Evolutionary conservation across 2,888 invertebrate genomes (phyloP).

Genomic region (Drosophila picticornis): DNA sequence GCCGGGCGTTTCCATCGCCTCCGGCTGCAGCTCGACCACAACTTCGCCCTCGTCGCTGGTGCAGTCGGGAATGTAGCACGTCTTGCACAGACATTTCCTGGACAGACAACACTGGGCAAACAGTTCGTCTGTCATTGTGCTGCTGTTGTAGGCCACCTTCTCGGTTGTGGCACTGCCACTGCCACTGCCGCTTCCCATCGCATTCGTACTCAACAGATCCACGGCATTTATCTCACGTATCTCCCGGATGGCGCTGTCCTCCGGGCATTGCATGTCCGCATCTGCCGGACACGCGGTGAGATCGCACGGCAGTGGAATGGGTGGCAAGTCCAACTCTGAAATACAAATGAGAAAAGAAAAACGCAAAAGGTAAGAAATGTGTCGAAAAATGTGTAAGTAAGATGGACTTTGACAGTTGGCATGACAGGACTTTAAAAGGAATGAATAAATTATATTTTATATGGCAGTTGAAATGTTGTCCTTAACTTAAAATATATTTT

Average conservation of each 20-base stretch:
- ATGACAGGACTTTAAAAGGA: neutral
- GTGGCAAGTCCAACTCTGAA: slow-evolving; percentile 66
- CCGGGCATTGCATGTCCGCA: slow-evolving; percentile 80
- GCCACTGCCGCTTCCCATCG: slow-evolving; percentile 18
- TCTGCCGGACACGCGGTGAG: slow-evolving; percentile 81
- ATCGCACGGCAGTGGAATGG: slow-evolving; percentile 77
- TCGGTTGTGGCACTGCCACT: slow-evolving; percentile 21
- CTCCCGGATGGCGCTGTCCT: slow-evolving; percentile 81
- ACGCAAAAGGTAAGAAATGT: neutral
- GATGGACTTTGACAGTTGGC: slow-evolving; percentile 5
- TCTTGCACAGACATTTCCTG: slow-evolving; percentile 82
- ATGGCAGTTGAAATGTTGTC: neutral
- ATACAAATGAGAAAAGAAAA: slow-evolving; percentile 22
- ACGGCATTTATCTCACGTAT: slow-evolving; percentile 57
- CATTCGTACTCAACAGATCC: slow-evolving; percentile 59
- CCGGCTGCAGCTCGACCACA: slow-evolving; percentile 76
- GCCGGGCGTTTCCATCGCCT: slow-evolving; percentile 81
- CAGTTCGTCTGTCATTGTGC: slow-evolving; percentile 68
- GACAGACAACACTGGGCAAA: slow-evolving; percentile 80
- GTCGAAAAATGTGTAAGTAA: neutral
- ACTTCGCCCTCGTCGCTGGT: slow-evolving; percentile 68
- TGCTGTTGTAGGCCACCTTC: slow-evolving; percentile 47
- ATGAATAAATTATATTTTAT: neutral
- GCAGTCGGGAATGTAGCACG: slow-evolving; percentile 83
- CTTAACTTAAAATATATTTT: neutral